These are phyloP conservation scores for Chelonoidis abingdonii DNA, from an alignment of 2,113 vertebrate genomes.

Conservation along the genomic window DNA sequence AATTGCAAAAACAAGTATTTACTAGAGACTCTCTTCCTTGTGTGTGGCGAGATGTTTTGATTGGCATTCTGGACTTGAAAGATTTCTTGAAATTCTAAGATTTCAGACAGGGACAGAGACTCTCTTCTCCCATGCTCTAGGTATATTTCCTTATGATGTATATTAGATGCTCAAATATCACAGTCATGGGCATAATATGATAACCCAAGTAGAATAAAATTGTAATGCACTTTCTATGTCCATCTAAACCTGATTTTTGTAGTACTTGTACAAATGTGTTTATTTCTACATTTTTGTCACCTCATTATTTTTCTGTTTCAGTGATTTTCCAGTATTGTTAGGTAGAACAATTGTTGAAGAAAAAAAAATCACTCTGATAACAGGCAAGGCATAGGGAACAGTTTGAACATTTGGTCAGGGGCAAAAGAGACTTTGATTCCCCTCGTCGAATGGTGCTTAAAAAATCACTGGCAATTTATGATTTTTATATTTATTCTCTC, in stretches of 20 bases:
- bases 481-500: too few species aligned
- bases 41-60: accelerated
- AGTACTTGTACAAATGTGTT: neutral
- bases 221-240: neutral
- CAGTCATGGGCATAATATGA: neutral
- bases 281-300: neutral
- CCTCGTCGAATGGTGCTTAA: neutral
- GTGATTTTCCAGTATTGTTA: neutral
- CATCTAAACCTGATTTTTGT: neutral
- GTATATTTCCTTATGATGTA: neutral
- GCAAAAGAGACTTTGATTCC: neutral
- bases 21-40: neutral
- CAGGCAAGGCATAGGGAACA: neutral
- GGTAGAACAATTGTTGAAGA: neutral
- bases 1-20: neutral
- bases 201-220: neutral
- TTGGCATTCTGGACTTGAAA: neutral
- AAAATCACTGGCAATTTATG: neutral
- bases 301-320: neutral
- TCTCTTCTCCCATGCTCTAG: accelerated
- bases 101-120: accelerated
- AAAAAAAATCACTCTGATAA: neutral
- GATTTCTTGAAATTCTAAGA: neutral
- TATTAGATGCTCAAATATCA: neutral
- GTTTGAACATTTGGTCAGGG: neutral